Evolutionary conservation across 2,113 vertebrate species (phyloP).

Genomic region (Rostratula benghalensis): DNA sequence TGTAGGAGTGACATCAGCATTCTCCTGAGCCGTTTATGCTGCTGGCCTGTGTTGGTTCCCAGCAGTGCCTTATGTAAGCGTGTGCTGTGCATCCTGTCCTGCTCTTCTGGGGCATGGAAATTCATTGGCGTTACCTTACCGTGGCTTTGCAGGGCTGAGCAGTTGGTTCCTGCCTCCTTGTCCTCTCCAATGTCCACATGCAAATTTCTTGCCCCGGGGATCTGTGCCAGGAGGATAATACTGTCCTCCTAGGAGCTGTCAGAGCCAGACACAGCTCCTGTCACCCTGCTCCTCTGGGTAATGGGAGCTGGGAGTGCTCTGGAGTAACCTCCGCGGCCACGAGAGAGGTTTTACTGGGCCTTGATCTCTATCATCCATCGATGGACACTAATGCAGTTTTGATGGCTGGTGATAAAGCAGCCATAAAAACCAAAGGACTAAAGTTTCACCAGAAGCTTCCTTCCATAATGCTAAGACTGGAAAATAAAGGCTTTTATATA

Average conservation of each 20-base stretch:
- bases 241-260: not conserved
- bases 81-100: conserved; percentile 48
- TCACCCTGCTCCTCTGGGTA: not conserved
- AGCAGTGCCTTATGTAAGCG: conserved; percentile 59
- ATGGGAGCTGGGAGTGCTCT: not conserved
- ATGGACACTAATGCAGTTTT: not conserved
- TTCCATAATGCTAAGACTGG: not conserved
- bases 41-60: conserved; percentile 20
- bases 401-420: not conserved
- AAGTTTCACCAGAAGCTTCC: not conserved
- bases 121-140: conserved; percentile 46
- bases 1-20: conserved; percentile 41
- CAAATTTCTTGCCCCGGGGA: not conserved
- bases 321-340: not conserved
- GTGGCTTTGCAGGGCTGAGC: not conserved
- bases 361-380: not conserved
- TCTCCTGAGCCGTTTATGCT: conserved; percentile 41
- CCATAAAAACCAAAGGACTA: not conserved
- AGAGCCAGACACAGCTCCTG: not conserved
- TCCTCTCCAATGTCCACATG: conserved; percentile 23
- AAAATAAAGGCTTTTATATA: not conserved
- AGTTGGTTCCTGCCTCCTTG: not conserved
- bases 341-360: not conserved
- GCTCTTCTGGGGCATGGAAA: conserved; percentile 46
- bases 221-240: not conserved